Evolutionary conservation across 2,888 invertebrate species (phyloP).

Genomic region (Theodoxus fluviatilis): DNA sequence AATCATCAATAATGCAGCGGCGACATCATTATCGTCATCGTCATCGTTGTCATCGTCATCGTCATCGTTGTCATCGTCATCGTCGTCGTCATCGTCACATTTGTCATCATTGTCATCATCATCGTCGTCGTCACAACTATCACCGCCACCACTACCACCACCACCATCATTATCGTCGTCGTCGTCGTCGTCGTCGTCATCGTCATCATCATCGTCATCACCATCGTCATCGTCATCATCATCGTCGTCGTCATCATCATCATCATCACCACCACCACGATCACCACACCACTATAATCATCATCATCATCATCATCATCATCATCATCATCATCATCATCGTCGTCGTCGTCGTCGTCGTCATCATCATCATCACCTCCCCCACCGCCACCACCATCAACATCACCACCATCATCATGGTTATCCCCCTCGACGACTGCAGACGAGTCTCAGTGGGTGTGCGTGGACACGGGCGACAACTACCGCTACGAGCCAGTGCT

Average conservation of each 20-base stretch:
- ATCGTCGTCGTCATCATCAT: neutral
- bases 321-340: slow-evolving; percentile 1
- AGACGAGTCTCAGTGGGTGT: too few relatives aligned
- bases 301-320: neutral
- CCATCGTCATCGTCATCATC: neutral
- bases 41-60: slow-evolving; percentile 16
- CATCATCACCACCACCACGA: neutral
- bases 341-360: too few relatives aligned
- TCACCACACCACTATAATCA: neutral
- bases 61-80: neutral
- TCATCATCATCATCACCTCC: too few relatives aligned
- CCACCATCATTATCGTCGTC: neutral
- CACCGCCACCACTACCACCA: neutral
- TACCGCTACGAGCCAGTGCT: too few relatives aligned
- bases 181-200: neutral
- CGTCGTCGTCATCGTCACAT: neutral
- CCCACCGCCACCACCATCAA: too few relatives aligned
- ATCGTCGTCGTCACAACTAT: neutral
- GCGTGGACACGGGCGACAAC: too few relatives aligned
- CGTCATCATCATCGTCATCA: neutral
- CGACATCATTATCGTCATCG: slow-evolving; percentile 13
- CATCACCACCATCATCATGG: too few relatives aligned
- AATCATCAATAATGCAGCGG: neutral
- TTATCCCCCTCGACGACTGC: too few relatives aligned
- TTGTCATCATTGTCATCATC: neutral